Evolutionary conservation across 2,888 invertebrate genomes (phyloP).

Genomic region (Pocota personata): DNA sequence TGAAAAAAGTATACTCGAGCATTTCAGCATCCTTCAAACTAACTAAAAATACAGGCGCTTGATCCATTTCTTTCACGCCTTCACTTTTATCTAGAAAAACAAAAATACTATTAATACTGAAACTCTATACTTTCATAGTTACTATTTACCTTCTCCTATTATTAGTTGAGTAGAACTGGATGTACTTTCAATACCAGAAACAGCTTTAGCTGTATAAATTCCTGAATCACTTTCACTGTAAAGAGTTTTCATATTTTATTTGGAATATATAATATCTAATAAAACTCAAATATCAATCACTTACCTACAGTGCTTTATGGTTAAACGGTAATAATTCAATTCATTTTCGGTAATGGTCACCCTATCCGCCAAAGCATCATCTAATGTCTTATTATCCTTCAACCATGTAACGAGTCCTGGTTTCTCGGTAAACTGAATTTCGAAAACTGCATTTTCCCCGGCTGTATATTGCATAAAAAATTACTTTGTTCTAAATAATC

Average conservation of each 20-base stretch:
- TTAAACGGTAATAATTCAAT: conserved; percentile 87
- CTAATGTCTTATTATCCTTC: conserved; percentile 93
- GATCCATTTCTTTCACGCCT: conserved; percentile 88
- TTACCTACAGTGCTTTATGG: conserved; percentile 87
- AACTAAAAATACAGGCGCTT: conserved; percentile 92
- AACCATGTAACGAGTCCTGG: conserved; percentile 91
- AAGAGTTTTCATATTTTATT: background rate
- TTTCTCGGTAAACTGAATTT: conserved; percentile 88
- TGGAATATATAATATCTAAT: background rate
- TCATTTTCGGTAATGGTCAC: conserved; percentile 86
- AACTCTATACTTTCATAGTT: background rate
- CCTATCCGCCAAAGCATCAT: conserved; percentile 89
- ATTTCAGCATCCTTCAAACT: conserved; percentile 94
- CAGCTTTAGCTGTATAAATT: conserved; percentile 94
- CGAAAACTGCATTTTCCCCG: conserved; percentile 92
- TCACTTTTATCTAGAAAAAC: conserved; percentile 84
- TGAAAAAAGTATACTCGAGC: conserved; percentile 91
- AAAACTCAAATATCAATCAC: background rate
- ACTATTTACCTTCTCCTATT: conserved; percentile 88
- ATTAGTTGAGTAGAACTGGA: conserved; percentile 94
- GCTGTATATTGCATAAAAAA: conserved; percentile 83
- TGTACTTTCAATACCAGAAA: conserved; percentile 90
- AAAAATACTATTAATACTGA: background rate
- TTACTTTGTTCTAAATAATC: background rate
- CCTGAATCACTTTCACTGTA: conserved; percentile 90